These are phyloP conservation scores for Trypoxylus dichotomus DNA, from an alignment of 1,140 invertebrate species.

Conservation along the genomic window DNA sequence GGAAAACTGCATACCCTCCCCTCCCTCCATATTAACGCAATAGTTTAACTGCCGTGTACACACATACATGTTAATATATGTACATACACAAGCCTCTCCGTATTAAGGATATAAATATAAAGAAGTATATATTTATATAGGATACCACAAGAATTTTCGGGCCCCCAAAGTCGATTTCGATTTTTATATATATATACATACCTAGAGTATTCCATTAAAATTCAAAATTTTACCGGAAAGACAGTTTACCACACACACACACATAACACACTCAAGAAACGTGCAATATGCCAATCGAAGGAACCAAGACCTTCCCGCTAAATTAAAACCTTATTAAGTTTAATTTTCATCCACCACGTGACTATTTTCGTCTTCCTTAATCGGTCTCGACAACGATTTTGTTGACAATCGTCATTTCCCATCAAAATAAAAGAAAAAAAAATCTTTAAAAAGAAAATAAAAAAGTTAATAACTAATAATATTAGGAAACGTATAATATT, in stretches of 20 bases:
- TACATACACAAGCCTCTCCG: conserved; percentile 26
- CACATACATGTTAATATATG: conserved; percentile 29
- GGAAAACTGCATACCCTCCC: conserved; percentile 27
- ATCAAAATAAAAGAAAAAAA: conserved; percentile 5
- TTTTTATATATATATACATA: conserved; percentile 12
- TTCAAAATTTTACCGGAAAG: conserved; percentile 42
- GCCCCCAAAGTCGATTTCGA: background rate
- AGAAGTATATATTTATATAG: conserved; percentile 8
- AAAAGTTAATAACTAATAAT: conserved; percentile 21
- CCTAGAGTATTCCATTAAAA: conserved; percentile 29
- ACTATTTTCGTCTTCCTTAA: conserved; percentile 50
- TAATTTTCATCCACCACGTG: conserved; percentile 50
- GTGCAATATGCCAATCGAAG: conserved; percentile 36
- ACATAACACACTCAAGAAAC: conserved; percentile 13
- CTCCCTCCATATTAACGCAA: conserved; percentile 30
- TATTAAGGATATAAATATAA: conserved; percentile 12
- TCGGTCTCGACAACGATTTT: conserved; percentile 47
- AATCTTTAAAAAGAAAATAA: background rate
- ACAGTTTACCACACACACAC: conserved; percentile 36
- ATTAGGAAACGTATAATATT: conserved; percentile 12
- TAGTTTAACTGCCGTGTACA: conserved; percentile 19
- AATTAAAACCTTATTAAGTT: conserved; percentile 46
- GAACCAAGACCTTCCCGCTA: conserved; percentile 31
- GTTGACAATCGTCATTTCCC: conserved; percentile 43
- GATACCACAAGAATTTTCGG: conserved; percentile 22